These are phyloP conservation scores for Drosophila anceps DNA, from an alignment of 2,888 invertebrate genomes.

Conservation along the genomic window DNA sequence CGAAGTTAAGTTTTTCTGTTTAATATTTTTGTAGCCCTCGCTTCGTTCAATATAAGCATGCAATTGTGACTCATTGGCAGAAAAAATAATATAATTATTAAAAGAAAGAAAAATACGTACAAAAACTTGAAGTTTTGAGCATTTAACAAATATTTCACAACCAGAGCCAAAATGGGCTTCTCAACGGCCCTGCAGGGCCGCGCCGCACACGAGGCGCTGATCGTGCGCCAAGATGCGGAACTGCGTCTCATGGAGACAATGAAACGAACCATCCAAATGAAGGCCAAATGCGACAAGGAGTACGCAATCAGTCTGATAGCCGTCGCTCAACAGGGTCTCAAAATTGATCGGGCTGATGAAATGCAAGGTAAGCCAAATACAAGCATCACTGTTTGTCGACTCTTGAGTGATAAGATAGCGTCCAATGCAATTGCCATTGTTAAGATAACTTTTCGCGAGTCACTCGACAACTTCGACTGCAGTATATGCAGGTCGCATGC, in stretches of 20 bases:
- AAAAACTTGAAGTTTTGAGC: slow-evolving; percentile 24
- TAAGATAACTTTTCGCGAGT: neutral
- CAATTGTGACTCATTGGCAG: slow-evolving; percentile 57
- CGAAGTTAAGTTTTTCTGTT: slow-evolving; percentile 30
- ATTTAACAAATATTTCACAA: slow-evolving; percentile 4
- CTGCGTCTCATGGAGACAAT: slow-evolving; percentile 96
- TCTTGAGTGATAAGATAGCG: slow-evolving; percentile 5
- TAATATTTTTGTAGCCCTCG: slow-evolving; percentile 31
- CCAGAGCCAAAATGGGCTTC: slow-evolving; percentile 90
- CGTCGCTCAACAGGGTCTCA: slow-evolving; percentile 93
- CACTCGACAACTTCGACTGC: neutral
- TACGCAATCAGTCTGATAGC: slow-evolving; percentile 93
- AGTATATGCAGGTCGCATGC: neutral
- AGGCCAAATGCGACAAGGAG: slow-evolving; percentile 96
- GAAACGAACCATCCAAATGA: slow-evolving; percentile 93
- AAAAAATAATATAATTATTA: slow-evolving; percentile 3
- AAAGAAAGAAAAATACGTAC: neutral
- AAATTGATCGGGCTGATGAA: slow-evolving; percentile 89
- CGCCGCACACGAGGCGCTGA: slow-evolving; percentile 95
- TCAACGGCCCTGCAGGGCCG: slow-evolving; percentile 94
- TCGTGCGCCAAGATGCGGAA: slow-evolving; percentile 96
- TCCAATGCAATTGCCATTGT: neutral
- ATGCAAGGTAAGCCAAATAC: slow-evolving; percentile 83
- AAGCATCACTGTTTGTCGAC: neutral
- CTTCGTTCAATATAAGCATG: slow-evolving; percentile 19